Evolutionary conservation across 2,797 vertebrate genomes (phyloP).

Genomic region (Notamacropus eugenii): DNA sequence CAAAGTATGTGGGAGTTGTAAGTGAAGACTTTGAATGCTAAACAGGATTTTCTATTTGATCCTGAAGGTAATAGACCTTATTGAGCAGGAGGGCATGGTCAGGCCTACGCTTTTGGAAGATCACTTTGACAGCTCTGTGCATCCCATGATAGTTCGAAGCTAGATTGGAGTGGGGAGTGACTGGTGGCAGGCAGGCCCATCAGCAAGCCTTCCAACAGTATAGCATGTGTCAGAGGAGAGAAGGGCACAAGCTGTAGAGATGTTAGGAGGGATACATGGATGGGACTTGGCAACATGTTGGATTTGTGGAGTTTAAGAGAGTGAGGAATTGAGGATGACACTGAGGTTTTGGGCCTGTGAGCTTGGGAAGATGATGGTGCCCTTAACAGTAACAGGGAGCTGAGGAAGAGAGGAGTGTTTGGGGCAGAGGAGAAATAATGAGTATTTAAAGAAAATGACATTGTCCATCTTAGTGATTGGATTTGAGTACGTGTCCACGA

Average conservation of each 20-base stretch:
- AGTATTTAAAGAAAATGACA: background rate
- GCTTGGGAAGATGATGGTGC: background rate
- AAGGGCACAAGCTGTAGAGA: no score
- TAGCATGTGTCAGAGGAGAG: background rate
- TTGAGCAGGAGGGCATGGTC: background rate
- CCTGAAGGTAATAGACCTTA: background rate
- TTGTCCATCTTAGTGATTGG: background rate
- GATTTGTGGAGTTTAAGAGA: background rate
- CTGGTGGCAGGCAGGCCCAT: background rate
- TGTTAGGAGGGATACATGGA: background rate
- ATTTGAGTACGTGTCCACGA: background rate
- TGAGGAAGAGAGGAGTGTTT: background rate
- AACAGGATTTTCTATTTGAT: background rate
- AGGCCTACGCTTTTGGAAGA: background rate
- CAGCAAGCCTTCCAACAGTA: background rate
- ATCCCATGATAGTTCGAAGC: background rate
- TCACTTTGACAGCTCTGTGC: background rate
- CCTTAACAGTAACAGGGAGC: background rate
- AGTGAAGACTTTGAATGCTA: background rate
- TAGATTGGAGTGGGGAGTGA: background rate
- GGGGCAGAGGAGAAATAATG: background rate
- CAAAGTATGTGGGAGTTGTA: background rate
- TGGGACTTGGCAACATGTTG: background rate
- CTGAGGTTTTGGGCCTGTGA: background rate
- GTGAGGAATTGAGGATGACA: background rate